Conservation (phyloP, 1,140 invertebrate species). For the Pissodes strobi region DNA sequence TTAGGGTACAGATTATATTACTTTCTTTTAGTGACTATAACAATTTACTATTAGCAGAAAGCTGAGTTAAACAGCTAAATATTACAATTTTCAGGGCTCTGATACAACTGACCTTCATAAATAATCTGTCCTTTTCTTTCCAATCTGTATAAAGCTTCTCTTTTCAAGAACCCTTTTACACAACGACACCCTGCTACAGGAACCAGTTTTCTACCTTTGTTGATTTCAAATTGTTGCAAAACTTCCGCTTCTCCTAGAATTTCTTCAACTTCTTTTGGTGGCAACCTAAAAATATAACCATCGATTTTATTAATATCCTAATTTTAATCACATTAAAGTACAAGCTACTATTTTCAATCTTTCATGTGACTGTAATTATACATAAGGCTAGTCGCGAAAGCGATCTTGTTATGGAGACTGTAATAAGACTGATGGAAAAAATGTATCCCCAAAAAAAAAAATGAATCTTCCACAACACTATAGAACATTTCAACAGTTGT, state of each 20-base stretch:
- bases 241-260: conserved; percentile 83
- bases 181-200: conserved; percentile 89
- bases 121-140: conserved; percentile 72
- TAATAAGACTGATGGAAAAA: too few relatives aligned
- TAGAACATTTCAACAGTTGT: too few relatives aligned
- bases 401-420: too few relatives aligned
- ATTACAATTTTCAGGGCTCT: background rate
- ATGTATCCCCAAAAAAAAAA: too few relatives aligned
- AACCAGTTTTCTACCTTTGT: conserved; percentile 79
- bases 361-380: too few relatives aligned
- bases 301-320: background rate
- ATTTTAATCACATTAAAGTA: background rate
- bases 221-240: conserved; percentile 81
- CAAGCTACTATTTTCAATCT: background rate
- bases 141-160: conserved; percentile 70
- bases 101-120: conserved; percentile 72
- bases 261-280: conserved; percentile 74
- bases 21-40: background rate
- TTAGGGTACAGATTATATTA: background rate
- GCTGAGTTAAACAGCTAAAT: background rate
- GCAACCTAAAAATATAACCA: conserved; percentile 68
- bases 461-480: too few relatives aligned
- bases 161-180: conserved; percentile 75
- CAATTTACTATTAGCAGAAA: background rate
- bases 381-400: too few relatives aligned